Evolutionary conservation across 2,797 vertebrate species (phyloP), one percentile per base, ranked within the genome.

Genomic region (Ispidina picta): DNA sequence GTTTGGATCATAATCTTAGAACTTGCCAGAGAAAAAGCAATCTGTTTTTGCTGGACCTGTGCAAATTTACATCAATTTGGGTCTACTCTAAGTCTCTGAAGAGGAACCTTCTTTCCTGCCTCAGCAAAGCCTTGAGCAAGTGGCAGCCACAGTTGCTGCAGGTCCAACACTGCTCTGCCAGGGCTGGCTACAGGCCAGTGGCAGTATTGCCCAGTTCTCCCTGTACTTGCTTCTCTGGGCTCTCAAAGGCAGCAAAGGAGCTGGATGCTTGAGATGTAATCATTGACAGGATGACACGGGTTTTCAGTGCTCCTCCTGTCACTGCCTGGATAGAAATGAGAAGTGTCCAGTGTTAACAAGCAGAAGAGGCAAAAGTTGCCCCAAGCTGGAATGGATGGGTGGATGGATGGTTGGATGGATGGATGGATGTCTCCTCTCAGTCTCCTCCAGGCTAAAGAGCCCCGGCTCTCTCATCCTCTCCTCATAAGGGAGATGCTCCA

Each of bases 111-210:
- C 22, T 8, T 51, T 73, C 41, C 52, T 74, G 25, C 8, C 18
- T 54, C 69, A 86, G n/a, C 25, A 70, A 18, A 68, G n/a, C 37
- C 33, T 1, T 1, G 35, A 41, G 4, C 28, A 78, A 81, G 63
- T 1, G 0, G 19, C 0, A 2, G 35, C 17, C 11, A 3, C 21
- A 21, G 20, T 26, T 1, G 0, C 46, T n/a, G 33, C 60, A 39
- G 43, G 28, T 82, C 69, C 75, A 73, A 74, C 41, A 39, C 56
- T 70, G 20, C 8, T 71, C 54, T 92, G 41, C 51, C 83, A 76
- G 20, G 22, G 31, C 29, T 77, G 79, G 43, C 41, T 28, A 6
- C 54, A 41, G n/a, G 20, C 23, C 63, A 62, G n/a, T 0, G 0
- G 13, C 1, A 3, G 31, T 41, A 23, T 44, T 52, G 64, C 19